Evolutionary conservation across 1,140 invertebrate species (phyloP).

Genomic region (Cotesia chilonis): DNA sequence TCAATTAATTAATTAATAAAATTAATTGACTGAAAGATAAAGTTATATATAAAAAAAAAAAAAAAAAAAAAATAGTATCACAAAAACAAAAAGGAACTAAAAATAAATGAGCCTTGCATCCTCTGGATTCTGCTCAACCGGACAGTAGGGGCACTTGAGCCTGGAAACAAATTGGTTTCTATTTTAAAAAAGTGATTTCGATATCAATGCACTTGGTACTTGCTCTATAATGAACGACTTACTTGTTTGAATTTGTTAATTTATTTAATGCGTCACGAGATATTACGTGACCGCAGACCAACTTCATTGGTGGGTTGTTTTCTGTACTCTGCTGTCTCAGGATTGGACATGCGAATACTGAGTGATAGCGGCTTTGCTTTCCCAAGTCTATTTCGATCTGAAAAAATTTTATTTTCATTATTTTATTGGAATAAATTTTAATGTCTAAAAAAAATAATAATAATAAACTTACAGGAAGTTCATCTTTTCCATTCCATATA

Average conservation of each 20-base stretch:
- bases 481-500: slow-evolving; percentile 95
- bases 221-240: slow-evolving; percentile 55
- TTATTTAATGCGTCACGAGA: slow-evolving; percentile 96
- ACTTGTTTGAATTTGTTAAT: slow-evolving; percentile 92
- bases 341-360: slow-evolving; percentile 98
- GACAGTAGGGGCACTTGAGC: slow-evolving; percentile 98
- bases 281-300: slow-evolving; percentile 98
- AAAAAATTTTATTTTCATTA: slow-evolving; percentile 33
- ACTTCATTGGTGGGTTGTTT: slow-evolving; percentile 94
- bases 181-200: slow-evolving; percentile 56
- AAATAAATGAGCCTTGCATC: slow-evolving; percentile 94
- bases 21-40: no score
- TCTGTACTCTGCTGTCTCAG: slow-evolving; percentile 95
- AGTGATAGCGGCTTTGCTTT: slow-evolving; percentile 90
- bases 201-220: slow-evolving; percentile 45
- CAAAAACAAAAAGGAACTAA: slow-evolving; percentile 65
- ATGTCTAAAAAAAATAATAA: neutral
- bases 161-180: slow-evolving; percentile 70
- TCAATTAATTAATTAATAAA: no score
- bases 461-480: slow-evolving; percentile 82
- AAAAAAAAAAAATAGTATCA: slow-evolving; percentile 45
- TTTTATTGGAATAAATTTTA: no score
- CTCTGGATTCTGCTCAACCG: slow-evolving; percentile 91
- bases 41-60: no score
- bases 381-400: slow-evolving; percentile 93